phyloP scores from a whole-genome alignment of 2,888 invertebrate species.

The Ceraclea dissimilis region DNA sequence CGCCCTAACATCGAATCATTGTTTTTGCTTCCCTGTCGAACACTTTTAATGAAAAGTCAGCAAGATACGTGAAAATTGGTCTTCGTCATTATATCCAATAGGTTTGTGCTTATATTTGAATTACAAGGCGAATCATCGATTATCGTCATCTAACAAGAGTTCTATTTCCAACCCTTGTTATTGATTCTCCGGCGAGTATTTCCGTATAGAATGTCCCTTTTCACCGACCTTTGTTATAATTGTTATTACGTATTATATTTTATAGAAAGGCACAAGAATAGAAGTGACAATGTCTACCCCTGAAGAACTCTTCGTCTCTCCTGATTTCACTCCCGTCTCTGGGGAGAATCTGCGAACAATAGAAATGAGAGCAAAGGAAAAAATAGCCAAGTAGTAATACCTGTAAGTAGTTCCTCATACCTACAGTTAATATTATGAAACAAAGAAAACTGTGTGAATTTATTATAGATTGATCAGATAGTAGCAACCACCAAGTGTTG shows the following conservation, averaged over 20 bases:
- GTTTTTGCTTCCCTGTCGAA: too few relatives aligned
- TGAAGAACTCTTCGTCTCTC: conserved; percentile 8
- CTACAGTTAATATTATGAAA: not conserved
- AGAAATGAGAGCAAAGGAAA: conserved; percentile 7
- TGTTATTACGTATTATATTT: conserved; percentile 3
- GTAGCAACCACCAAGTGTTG: too few relatives aligned
- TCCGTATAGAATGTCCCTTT: conserved; percentile 16
- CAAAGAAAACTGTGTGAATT: not conserved
- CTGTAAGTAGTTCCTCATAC: not conserved
- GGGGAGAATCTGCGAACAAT: conserved; percentile 16
- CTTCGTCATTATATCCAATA: too few relatives aligned
- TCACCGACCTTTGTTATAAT: conserved; percentile 19
- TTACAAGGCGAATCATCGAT: too few relatives aligned
- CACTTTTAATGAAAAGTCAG: too few relatives aligned
- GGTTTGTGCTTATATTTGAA: too few relatives aligned
- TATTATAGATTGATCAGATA: too few relatives aligned
- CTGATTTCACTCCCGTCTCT: not conserved
- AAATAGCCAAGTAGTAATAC: not conserved
- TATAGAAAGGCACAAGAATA: conserved; percentile 12
- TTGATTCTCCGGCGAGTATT: conserved; percentile 16
- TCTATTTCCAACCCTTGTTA: conserved; percentile 2
- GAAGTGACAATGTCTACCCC: conserved; percentile 18
- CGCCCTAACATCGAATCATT: too few relatives aligned
- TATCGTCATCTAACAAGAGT: too few relatives aligned
- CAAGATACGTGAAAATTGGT: too few relatives aligned